Conservation (phyloP, 2,113 vertebrate genomes). For the Oncorhynchus clarkii region DNA sequence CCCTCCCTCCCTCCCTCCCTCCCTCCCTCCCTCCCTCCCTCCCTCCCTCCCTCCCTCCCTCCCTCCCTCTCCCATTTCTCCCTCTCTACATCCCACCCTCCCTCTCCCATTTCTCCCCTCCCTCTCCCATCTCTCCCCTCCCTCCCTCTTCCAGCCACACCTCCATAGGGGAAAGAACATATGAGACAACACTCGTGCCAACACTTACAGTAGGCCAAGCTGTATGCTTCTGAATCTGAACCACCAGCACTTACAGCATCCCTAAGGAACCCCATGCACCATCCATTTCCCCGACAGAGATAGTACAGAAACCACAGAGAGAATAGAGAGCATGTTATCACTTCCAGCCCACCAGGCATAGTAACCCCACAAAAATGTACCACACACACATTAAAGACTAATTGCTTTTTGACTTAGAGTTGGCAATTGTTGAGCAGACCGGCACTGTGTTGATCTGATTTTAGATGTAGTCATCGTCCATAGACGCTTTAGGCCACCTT, state of each 20-base stretch:
- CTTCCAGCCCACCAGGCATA: background rate
- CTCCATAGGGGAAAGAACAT: no score
- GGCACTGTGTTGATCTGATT: background rate
- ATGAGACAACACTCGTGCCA: conserved; percentile 3
- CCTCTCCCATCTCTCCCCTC: no score
- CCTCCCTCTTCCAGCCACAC: background rate
- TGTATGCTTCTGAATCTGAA: background rate
- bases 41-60: no score
- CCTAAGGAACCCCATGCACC: background rate
- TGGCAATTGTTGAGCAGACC: background rate
- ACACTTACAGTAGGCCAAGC: background rate
- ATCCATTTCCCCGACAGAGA: conserved; percentile 18
- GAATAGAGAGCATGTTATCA: background rate
- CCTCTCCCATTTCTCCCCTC: no score
- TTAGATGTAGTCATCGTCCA: background rate
- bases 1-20: no score
- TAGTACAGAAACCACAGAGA: background rate
- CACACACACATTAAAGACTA: background rate
- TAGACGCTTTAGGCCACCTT: background rate
- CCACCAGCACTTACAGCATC: conserved; percentile 23
- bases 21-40: no score
- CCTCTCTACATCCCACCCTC: no score
- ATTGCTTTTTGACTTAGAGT: background rate
- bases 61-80: no score
- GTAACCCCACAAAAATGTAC: background rate